Conservation (phyloP, 64 coral and sea anemone species). For the Exaiptasia diaphana region DNA sequence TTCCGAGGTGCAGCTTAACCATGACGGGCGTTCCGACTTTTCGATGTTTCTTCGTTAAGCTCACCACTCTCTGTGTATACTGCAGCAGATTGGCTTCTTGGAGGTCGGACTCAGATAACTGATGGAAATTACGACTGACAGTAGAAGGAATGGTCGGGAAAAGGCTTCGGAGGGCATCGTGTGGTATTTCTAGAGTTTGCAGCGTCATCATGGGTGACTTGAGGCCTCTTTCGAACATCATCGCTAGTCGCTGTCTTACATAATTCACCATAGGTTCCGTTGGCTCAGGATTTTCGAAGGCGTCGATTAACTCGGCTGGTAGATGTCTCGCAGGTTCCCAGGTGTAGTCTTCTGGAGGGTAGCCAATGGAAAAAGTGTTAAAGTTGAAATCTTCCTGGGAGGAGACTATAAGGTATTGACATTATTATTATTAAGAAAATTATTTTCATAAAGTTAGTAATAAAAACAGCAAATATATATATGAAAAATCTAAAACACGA, state of each 20-base stretch:
- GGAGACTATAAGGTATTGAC: slow-evolving; percentile 14
- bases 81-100: not conserved
- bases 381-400: slow-evolving; percentile 22
- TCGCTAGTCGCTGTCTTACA: not conserved
- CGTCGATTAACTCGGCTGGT: not conserved
- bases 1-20: not conserved
- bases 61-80: not conserved
- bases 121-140: not conserved
- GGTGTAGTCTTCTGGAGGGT: not conserved
- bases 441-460: too few relatives aligned
- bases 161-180: not conserved
- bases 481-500: not conserved
- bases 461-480: not conserved
- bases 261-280: not conserved
- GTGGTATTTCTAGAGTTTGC: not conserved
- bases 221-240: not conserved
- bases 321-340: not conserved
- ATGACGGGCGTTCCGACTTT: not conserved
- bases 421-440: not conserved
- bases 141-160: not conserved
- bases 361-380: too few relatives aligned
- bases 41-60: not conserved
- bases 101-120: not conserved
- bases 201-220: not conserved
- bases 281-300: not conserved